These are phyloP conservation scores for Pocillopora meandrina DNA, from an alignment of 92 coral and sea anemone species.

Conservation along the genomic window DNA sequence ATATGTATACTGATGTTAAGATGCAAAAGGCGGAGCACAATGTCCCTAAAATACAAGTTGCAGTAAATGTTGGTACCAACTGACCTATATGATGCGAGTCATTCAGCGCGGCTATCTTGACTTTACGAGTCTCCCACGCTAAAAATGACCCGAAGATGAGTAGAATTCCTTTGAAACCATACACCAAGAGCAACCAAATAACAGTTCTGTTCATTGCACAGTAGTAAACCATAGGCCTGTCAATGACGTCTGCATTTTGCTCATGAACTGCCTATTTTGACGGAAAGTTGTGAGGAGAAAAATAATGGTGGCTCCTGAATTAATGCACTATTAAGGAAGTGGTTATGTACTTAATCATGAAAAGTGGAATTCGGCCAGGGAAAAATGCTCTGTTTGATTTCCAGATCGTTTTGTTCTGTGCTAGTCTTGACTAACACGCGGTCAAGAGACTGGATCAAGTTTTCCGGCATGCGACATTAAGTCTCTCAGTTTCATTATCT, in stretches of 20 bases:
- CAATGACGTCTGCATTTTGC: slow-evolving; percentile 43
- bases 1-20: no score
- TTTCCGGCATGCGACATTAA: no score
- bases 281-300: not conserved
- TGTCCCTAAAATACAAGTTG: no score
- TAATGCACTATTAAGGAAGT: not conserved
- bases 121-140: slow-evolving; percentile 88
- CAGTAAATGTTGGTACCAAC: not conserved
- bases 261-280: not conserved
- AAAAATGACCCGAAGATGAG: slow-evolving; percentile 78
- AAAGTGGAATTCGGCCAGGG: no score
- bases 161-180: slow-evolving; percentile 73
- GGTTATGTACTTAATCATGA: no score
- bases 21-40: no score
- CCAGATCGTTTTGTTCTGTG: no score
- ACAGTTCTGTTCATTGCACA: slow-evolving; percentile 43
- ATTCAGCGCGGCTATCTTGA: slow-evolving; percentile 70
- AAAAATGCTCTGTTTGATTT: no score
- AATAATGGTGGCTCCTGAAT: not conserved
- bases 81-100: slow-evolving; percentile 80
- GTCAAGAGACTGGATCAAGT: no score
- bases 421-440: no score
- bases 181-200: slow-evolving; percentile 59
- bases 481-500: no score
- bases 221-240: slow-evolving; percentile 40